Conservation (phyloP, 2,797 vertebrate species). For the Hirundo rustica region DNA sequence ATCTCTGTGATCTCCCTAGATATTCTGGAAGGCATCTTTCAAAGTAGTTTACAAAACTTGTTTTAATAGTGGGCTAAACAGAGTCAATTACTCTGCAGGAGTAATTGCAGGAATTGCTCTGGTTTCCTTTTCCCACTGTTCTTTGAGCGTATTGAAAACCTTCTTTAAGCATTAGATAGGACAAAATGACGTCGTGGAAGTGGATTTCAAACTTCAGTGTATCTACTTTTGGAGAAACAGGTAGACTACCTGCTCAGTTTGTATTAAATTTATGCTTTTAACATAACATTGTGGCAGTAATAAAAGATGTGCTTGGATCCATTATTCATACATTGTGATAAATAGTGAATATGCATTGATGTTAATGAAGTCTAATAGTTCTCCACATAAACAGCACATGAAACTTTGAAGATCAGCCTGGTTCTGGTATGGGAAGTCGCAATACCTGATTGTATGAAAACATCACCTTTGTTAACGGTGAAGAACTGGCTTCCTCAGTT, state of each 20-base stretch:
- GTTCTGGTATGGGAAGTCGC: background rate
- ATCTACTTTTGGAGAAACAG: background rate
- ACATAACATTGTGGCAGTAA: background rate
- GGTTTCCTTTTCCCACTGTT: background rate
- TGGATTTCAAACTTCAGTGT: background rate
- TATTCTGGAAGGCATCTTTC: background rate
- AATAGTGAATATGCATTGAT: background rate
- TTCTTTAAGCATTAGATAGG: background rate
- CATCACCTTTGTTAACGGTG: background rate
- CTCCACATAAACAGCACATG: background rate
- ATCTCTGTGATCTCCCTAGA: background rate
- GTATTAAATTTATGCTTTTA: background rate
- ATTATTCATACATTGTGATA: background rate
- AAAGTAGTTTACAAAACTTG: background rate
- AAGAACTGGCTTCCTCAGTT: background rate
- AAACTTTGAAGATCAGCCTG: background rate
- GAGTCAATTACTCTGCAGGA: background rate
- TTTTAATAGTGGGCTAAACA: background rate
- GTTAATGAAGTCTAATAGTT: background rate
- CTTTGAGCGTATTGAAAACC: background rate
- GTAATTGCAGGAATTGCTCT: background rate
- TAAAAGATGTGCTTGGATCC: background rate
- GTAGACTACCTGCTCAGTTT: background rate
- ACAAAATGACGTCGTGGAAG: background rate
- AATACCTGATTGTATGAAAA: background rate